These are phyloP conservation scores for Drosophila eugracilis DNA, from an alignment of 1,140 invertebrate genomes.

Conservation along the genomic window DNA sequence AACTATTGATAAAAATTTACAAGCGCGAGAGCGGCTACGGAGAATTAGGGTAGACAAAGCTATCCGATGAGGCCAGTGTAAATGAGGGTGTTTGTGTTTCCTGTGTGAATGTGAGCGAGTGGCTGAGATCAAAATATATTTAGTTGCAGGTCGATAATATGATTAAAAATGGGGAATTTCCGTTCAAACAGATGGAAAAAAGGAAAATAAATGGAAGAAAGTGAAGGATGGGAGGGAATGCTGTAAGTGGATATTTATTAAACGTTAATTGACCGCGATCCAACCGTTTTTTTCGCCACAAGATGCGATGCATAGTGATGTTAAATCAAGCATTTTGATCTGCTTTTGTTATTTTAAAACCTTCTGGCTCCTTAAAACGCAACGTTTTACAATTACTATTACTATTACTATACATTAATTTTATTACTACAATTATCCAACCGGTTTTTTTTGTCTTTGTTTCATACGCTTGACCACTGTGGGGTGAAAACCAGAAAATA, in stretches of 20 bases:
- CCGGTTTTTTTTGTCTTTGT: conserved; percentile 5
- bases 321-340: conserved; percentile 27
- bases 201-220: background rate
- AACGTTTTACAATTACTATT: conserved; percentile 40
- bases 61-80: background rate
- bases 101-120: conserved; percentile 4
- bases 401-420: conserved; percentile 33
- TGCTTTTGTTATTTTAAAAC: conserved; percentile 36
- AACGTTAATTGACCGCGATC: conserved; percentile 5
- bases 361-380: conserved; percentile 34
- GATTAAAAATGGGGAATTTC: too few species aligned
- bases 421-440: conserved; percentile 8
- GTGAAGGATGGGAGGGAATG: background rate
- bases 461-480: background rate
- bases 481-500: background rate
- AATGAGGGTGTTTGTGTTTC: background rate
- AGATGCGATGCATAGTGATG: conserved; percentile 14
- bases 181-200: too few species aligned
- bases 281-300: conserved; percentile 6
- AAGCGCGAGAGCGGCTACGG: background rate
- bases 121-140: conserved; percentile 2
- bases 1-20: conserved; percentile 38
- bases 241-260: conserved; percentile 29
- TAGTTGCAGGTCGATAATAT: background rate
- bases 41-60: background rate